Evolutionary conservation across 2,113 vertebrate genomes (phyloP), one percentile per base, ranked within the genome.

Genomic region (Vicugna pacos): DNA sequence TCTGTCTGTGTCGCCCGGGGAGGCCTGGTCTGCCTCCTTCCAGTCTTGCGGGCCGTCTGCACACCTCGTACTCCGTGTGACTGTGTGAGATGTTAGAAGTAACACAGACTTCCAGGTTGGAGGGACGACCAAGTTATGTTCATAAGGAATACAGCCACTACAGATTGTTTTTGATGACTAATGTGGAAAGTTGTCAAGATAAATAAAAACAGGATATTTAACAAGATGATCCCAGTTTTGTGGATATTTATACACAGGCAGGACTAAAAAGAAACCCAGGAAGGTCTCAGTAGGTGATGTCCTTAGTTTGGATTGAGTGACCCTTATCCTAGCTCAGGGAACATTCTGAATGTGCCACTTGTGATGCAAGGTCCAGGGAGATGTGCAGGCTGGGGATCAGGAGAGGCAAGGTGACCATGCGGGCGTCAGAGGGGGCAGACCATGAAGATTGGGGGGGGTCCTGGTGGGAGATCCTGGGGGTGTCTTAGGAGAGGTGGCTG

Each of bases 131-230:
- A 32, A 10, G 6, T 14, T 16, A 17, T 20, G 11, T 4, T 60
- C n/a, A 1, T 5, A 5, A 26, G 35, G 8, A 17, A 2, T 15
- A 9, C 20, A 12, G 9, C n/a, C 8, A 0, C 12, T 0, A 0
- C 1, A 28, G 58, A 0, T 14, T 28, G 15, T 60, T 82, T 64
- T 3, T 26, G 60, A 83, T 42, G 58, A 48, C 72, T 5, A 16
- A 10, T 38, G 0, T 30, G 50, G 32, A 20, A 58, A n/a, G 0
- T 52, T 9, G 42, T 52, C 14, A 24, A 12, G 42, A 24, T n/a
- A 24, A 32, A 32, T 42, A 11, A 20, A 17, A 73, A 5, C n/a
- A 15, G 84, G 56, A 0, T 24, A 2, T 22, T 60, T 69, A 75
- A 35, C 52, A 3, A 0, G 56, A 4, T 8, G 17, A 14, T 26